These are phyloP conservation scores for Pseudorectes ferrugineus DNA, from an alignment of 2,113 vertebrate genomes.

Conservation along the genomic window DNA sequence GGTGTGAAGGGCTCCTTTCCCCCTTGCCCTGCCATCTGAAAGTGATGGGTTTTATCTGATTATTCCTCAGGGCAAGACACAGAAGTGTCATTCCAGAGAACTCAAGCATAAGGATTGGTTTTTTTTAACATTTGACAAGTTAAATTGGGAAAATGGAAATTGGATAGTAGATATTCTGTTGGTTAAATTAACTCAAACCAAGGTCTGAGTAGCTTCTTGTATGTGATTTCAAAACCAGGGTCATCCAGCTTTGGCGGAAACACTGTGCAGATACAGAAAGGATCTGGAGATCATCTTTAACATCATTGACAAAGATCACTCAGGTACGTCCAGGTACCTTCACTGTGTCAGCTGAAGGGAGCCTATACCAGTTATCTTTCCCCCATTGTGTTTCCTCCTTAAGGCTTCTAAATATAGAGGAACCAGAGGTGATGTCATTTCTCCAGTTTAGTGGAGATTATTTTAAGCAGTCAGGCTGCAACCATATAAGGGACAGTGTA, in stretches of 20 bases:
- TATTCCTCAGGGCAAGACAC: neutral
- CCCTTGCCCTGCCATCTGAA: neutral
- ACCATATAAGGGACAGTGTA: neutral
- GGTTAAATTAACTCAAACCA: neutral
- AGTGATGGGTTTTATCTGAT: neutral
- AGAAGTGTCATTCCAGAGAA: neutral
- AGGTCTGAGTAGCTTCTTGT: neutral
- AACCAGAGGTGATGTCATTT: neutral
- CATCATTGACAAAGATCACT: constrained; percentile 91
- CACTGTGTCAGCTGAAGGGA: neutral
- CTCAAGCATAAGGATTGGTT: neutral
- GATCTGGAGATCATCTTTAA: constrained; percentile 95
- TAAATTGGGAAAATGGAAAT: neutral
- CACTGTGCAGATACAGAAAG: constrained; percentile 87
- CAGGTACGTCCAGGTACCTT: constrained; percentile 73
- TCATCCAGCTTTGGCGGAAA: constrained; percentile 84
- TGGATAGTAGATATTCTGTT: neutral
- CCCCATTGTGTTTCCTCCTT: neutral
- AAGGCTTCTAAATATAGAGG: neutral
- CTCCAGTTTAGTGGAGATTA: neutral
- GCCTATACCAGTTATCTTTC: neutral
- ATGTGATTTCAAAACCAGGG: constrained; percentile 69
- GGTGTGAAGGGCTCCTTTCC: neutral
- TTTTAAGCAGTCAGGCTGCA: neutral
- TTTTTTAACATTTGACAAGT: neutral